phyloP scores from a whole-genome alignment of 2,888 invertebrate species.

The Plusia festucae region DNA sequence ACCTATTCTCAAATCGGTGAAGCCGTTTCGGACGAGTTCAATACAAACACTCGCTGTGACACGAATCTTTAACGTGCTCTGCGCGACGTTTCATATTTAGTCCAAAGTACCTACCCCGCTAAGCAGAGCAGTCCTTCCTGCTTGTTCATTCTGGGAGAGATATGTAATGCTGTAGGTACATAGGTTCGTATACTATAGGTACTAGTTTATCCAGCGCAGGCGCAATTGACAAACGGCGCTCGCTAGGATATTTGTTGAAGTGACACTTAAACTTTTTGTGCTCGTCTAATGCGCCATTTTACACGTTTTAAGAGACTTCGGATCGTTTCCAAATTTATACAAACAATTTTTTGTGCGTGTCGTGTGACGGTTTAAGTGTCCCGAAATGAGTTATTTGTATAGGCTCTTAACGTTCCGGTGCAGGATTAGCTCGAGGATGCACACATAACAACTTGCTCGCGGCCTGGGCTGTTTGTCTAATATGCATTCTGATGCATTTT shows the following conservation, averaged over 20 bases:
- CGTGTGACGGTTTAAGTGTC: slow-evolving; percentile 82
- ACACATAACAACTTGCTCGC: slow-evolving; percentile 64
- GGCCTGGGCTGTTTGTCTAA: background rate
- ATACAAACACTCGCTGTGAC: too few relatives aligned
- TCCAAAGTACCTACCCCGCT: too few relatives aligned
- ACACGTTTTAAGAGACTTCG: slow-evolving; percentile 79
- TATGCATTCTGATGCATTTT: background rate
- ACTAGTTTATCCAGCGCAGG: slow-evolving; percentile 8
- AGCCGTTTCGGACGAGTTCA: too few relatives aligned
- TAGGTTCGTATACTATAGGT: too few relatives aligned
- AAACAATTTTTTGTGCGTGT: slow-evolving; percentile 77
- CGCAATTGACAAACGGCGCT: slow-evolving; percentile 41
- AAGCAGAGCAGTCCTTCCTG: too few relatives aligned
- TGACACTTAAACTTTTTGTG: slow-evolving; percentile 53
- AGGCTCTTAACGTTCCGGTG: slow-evolving; percentile 75
- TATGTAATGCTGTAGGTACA: too few relatives aligned
- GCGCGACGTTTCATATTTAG: too few relatives aligned
- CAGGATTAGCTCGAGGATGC: slow-evolving; percentile 63
- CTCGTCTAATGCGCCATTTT: slow-evolving; percentile 74
- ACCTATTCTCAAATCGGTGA: too few relatives aligned
- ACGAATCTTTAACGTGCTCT: too few relatives aligned
- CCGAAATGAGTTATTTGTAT: slow-evolving; percentile 84
- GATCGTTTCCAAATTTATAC: slow-evolving; percentile 80
- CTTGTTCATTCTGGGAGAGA: too few relatives aligned
- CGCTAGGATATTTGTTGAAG: slow-evolving; percentile 32